Evolutionary conservation across 1,140 invertebrate species (phyloP).

Genomic region (Maconellicoccus hirsutus): DNA sequence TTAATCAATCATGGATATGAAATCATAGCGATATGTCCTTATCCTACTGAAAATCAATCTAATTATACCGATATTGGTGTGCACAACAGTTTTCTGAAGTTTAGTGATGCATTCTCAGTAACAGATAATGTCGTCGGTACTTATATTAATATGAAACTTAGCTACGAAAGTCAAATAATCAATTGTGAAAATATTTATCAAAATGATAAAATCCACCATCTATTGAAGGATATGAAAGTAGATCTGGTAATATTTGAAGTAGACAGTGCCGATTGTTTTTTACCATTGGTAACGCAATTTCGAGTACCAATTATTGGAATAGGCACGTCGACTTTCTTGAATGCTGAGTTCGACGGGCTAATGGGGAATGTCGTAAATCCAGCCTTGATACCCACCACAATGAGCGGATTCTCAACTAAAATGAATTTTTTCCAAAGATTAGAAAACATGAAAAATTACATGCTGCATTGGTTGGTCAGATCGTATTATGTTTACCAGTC

Average conservation of each 20-base stretch:
- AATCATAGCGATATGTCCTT: not conserved
- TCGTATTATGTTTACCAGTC: not conserved
- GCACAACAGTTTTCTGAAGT: not conserved
- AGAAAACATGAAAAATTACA: slow-evolving; percentile 34
- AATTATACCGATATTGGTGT: not conserved
- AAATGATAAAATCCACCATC: not conserved
- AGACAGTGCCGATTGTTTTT: not conserved
- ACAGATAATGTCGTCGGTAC: not conserved
- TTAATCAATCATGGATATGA: not conserved
- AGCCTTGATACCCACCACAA: slow-evolving; percentile 41
- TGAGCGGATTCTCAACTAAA: slow-evolving; percentile 37
- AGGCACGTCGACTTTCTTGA: not conserved
- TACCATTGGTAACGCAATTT: not conserved
- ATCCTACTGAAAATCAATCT: not conserved
- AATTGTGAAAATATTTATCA: not conserved
- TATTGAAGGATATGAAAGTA: not conserved
- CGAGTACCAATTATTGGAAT: not conserved
- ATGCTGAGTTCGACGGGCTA: not conserved
- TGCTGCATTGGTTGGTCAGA: not conserved
- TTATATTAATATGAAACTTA: not conserved
- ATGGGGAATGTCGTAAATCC: slow-evolving; percentile 25
- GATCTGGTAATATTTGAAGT: not conserved
- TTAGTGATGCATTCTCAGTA: not conserved
- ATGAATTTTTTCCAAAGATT: slow-evolving; percentile 44
- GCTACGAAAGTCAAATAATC: not conserved